Evolutionary conservation across 2,888 invertebrate species (phyloP), one percentile per base, ranked within the genome.

Genomic region (Artemia sinica): DNA sequence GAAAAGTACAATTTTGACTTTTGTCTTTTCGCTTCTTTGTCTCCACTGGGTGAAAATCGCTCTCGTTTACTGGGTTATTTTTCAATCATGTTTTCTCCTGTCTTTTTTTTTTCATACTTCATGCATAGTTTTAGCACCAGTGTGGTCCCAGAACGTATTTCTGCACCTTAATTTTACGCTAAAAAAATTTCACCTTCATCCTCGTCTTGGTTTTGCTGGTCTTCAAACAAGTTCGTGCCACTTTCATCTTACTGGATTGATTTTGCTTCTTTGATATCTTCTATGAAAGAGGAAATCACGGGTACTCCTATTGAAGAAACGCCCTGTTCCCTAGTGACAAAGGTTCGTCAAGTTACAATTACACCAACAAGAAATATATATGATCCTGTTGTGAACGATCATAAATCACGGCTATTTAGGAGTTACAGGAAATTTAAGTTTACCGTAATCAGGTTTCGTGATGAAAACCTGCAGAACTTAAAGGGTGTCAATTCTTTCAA

Each of bases 401-500:
- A 50, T 18, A 63, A 18, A 41, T 49, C 13, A 41, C 67, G 67
- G 18, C 50, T 67, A 50, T 50, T 67, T 14, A 41, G 67, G 13
- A 67, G 12, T 7, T 67, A 49, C 50, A 50, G 11, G 12, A n/a
- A 49, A 12, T 67, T 14, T 18, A 18, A 67, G 13, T 67, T 67
- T 18, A 18, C 50, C 49, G 49, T 49, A 12, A 49, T 67, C n/a
- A 50, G 13, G 9, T 67, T 67, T 18, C 67, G 67, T 8, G 67
- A 67, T 50, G 67, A 67, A 18, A 12, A 67, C 13, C 12, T 67
- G n/a, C 67, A 67, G 50, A 67, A 67, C 13, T 18, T 67, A 1
- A 41, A 50, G 49, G 67, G 67, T n/a, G 49, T 67, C 49, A 67
- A 18, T 49, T 67, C 67, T 18, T 67, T 67, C 14, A 50, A 49